Conservation (phyloP, 1,140 invertebrate species). For the Camponotus floridanus region DNA sequence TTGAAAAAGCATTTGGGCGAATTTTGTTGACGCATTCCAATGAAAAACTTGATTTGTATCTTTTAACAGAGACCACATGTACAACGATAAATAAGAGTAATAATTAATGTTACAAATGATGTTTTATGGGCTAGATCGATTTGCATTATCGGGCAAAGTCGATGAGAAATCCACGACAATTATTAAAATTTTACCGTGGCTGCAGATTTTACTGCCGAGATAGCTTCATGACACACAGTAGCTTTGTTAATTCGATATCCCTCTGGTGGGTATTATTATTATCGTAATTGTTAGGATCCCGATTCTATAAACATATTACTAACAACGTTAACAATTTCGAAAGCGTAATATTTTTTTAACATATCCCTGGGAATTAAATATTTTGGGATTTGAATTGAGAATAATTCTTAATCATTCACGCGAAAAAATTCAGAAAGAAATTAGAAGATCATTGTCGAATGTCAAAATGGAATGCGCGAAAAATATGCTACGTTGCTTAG, state of each 20-base stretch:
- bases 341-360: slow-evolving; percentile 76
- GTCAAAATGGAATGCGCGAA: background rate
- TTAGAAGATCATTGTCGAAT: slow-evolving; percentile 10
- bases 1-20: slow-evolving; percentile 1
- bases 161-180: slow-evolving; percentile 32
- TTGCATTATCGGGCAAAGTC: slow-evolving; percentile 10
- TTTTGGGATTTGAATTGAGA: slow-evolving; percentile 51
- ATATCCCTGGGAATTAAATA: slow-evolving; percentile 66
- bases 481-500: slow-evolving; percentile 4
- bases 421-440: slow-evolving; percentile 53
- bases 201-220: slow-evolving; percentile 66
- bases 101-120: slow-evolving; percentile 32
- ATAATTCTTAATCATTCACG: slow-evolving; percentile 42
- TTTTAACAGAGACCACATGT: slow-evolving; percentile 20
- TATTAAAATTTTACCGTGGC: slow-evolving; percentile 42
- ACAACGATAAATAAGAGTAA: slow-evolving; percentile 51
- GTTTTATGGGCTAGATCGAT: slow-evolving; percentile 47
- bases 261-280: slow-evolving; percentile 52
- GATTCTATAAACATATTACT: slow-evolving; percentile 48
- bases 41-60: slow-evolving; percentile 1
- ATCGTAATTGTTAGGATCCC: slow-evolving; percentile 70
- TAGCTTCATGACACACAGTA: slow-evolving; percentile 68
- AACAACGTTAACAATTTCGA: slow-evolving; percentile 66
- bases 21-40: slow-evolving; percentile 15
- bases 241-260: slow-evolving; percentile 69